Evolutionary conservation across 1,140 invertebrate species (phyloP), one percentile per base, ranked within the genome.

Genomic region (Microplitis mediator): DNA sequence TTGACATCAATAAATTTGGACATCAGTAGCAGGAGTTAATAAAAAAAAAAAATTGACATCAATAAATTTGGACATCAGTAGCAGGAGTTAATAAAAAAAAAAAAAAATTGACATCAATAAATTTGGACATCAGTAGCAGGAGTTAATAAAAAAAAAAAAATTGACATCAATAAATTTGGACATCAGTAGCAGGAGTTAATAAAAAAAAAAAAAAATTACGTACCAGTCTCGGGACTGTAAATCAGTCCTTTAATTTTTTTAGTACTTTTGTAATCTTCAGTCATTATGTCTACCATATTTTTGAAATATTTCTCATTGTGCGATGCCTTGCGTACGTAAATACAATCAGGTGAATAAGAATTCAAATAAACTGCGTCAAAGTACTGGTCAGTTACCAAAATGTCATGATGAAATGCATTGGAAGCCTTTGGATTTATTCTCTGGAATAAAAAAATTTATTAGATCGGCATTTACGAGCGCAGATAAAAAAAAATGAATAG

Each of bases 361-460:
- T 67, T 23, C n/a, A 16, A 32, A 39, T 39, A 39, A 63, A 51
- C 14, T n/a, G 34, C 35, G 16, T 73, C 64, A 35, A 14, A 34
- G 13, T 14, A 80, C 39, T 50, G 72, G 1, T 82, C 62, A 0
- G 78, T 0, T 0, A 65, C 32, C 1, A 84, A 32, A 4, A 75
- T 68, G 45, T 84, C 81, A 4, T 76, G 52, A 16, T 74, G 80
- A 23, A 78, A 80, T 61, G 74, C 77, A 6, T 61, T 69, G 0
- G 75, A 65, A 0, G 74, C 75, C 4, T 66, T 32, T 11, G 78
- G 80, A 79, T 81, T 80, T 8, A 61, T 76, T 51, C 69, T 75
- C 82, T 85, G 69, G 2, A 51, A 71, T n/a, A 31, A 66, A 39
- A 50, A 65, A 68, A 14, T 31, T 32, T n/a, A 51, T 34, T 51